Conservation (phyloP, 2,797 vertebrate species). For the Myotis findleyi region DNA sequence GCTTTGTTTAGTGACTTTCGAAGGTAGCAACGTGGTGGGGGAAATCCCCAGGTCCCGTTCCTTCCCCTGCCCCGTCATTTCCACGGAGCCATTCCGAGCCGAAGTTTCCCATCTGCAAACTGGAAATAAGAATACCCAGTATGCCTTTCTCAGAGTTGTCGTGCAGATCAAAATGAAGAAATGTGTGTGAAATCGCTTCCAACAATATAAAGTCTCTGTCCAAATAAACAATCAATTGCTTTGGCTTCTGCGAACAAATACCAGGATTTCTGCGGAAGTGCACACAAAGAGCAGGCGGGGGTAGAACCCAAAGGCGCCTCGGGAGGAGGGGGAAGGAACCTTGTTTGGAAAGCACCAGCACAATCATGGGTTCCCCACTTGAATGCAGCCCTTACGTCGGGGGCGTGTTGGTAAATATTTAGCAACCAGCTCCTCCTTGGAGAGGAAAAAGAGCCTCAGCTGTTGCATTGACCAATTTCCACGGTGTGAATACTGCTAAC, state of each 20-base stretch:
- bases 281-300: neutral
- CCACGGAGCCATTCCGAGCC: neutral
- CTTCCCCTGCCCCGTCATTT: neutral
- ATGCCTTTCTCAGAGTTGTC: neutral
- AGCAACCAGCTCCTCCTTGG: neutral
- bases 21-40: neutral
- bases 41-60: neutral
- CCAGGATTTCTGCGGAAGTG: constrained; percentile 16
- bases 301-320: neutral
- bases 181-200: neutral
- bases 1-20: constrained; percentile 66
- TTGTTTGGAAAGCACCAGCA: neutral
- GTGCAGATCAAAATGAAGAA: constrained; percentile 1
- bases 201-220: neutral
- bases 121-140: neutral
- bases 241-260: neutral
- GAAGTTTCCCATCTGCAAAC: neutral
- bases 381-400: neutral
- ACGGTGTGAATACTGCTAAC: neutral
- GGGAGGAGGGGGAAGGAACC: neutral
- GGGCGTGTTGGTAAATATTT: neutral
- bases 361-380: neutral
- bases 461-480: neutral
- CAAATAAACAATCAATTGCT: neutral
- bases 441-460: neutral